Evolutionary conservation across 2,797 vertebrate genomes (phyloP).

Genomic region (Sylvia borin): DNA sequence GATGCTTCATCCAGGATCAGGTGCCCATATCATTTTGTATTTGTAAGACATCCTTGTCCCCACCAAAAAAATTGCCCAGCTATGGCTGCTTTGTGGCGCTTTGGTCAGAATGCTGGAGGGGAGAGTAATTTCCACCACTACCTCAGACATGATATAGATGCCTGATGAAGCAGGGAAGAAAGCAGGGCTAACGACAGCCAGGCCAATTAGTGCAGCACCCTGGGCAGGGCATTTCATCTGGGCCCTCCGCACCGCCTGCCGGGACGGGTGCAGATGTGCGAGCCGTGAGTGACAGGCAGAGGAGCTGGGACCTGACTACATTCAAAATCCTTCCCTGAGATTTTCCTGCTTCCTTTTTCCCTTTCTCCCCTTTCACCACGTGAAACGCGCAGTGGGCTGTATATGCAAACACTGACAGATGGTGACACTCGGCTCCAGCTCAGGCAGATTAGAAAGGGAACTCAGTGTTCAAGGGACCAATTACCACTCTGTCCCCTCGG

Average conservation of each 20-base stretch:
- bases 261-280: conserved; percentile 12
- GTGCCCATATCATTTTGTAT: background rate
- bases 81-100: background rate
- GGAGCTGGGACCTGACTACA: background rate
- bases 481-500: conserved; percentile 76
- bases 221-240: conserved; percentile 23
- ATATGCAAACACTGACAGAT: conserved; percentile 77
- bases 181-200: background rate
- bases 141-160: background rate
- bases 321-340: conserved; percentile 46
- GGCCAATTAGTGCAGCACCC: conserved; percentile 42
- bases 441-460: conserved; percentile 74
- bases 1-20: background rate
- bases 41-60: background rate
- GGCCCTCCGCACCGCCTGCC: background rate
- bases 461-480: conserved; percentile 77
- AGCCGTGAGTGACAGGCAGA: conserved; percentile 2
- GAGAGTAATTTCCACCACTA: background rate
- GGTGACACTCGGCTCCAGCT: conserved; percentile 73
- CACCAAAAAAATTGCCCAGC: background rate
- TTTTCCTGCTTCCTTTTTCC: conserved; percentile 59
- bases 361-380: conserved; percentile 49
- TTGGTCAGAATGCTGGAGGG: background rate
- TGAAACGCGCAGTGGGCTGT: conserved; percentile 51
- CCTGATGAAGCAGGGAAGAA: background rate